Percentiles rank a stretch among this genome's conserved stretches.
Conservation (phyloP, 2,888 invertebrate genomes). For the Tiliacea aurago region DNA sequence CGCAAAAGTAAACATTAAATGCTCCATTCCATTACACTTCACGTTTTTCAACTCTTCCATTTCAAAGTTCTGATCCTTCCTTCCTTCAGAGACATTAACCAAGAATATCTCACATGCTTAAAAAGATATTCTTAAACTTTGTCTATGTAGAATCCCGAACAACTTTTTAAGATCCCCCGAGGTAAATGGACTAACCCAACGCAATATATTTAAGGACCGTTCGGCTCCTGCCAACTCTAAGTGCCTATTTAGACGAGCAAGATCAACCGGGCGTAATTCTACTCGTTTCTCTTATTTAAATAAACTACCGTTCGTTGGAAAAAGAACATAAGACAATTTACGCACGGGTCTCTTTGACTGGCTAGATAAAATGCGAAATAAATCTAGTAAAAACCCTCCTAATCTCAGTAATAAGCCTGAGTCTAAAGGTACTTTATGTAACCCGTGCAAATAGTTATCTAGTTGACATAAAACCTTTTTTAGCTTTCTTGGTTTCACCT, state of each 20-base stretch:
- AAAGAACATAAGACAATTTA: slow-evolving; percentile 51
- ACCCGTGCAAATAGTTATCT: slow-evolving; percentile 32
- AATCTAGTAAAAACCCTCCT: slow-evolving; percentile 33
- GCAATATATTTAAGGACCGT: slow-evolving; percentile 56
- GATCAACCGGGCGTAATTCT: slow-evolving; percentile 53
- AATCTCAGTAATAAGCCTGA: slow-evolving; percentile 22
- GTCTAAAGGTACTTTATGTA: slow-evolving; percentile 33
- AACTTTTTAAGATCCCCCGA: slow-evolving; percentile 53
- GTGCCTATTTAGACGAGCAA: slow-evolving; percentile 55
- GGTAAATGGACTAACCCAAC: slow-evolving; percentile 49
- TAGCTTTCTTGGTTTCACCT: slow-evolving; percentile 10
- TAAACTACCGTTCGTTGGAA: slow-evolving; percentile 50
- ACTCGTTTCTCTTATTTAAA: slow-evolving; percentile 57
- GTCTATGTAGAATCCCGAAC: slow-evolving; percentile 52
- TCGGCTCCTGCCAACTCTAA: slow-evolving; percentile 56
- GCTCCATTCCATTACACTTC: slow-evolving; percentile 17
- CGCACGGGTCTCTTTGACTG: slow-evolving; percentile 17
- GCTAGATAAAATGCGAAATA: slow-evolving; percentile 46
- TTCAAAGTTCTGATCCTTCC: slow-evolving; percentile 39
- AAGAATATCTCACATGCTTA: slow-evolving; percentile 49
- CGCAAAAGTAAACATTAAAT: slow-evolving; percentile 21
- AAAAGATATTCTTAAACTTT: slow-evolving; percentile 60
- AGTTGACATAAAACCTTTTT: slow-evolving; percentile 6
- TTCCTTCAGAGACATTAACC: slow-evolving; percentile 46
- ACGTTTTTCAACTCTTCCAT: slow-evolving; percentile 25